phyloP scores from a whole-genome alignment of 2,888 invertebrate genomes.

The Apodemia zela region DNA sequence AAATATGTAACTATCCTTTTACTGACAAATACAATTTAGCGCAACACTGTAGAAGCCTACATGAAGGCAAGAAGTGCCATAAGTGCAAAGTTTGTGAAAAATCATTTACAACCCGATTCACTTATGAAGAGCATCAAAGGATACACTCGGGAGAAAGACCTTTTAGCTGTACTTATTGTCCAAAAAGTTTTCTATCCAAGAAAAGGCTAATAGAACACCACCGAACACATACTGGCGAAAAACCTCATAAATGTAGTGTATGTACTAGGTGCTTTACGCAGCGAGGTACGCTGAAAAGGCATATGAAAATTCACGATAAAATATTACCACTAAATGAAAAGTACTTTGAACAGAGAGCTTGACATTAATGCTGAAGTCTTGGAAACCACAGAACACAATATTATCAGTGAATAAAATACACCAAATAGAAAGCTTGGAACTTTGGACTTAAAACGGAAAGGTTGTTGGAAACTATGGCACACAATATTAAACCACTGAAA shows the following conservation, averaged over 20 bases:
- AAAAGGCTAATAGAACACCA: conserved; percentile 60
- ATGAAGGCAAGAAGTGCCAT: conserved; percentile 59
- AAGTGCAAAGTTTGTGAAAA: conserved; percentile 67
- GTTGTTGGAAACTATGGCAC: background rate
- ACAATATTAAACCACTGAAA: background rate
- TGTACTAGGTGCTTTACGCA: conserved; percentile 68
- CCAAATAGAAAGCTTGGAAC: too few relatives aligned
- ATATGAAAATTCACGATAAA: conserved; percentile 66
- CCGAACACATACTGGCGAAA: conserved; percentile 66
- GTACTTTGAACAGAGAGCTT: background rate
- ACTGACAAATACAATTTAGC: conserved; percentile 62
- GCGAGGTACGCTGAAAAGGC: conserved; percentile 62
- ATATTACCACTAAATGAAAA: conserved; percentile 22
- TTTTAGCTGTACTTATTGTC: conserved; percentile 53
- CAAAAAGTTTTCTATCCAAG: conserved; percentile 60
- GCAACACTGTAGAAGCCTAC: conserved; percentile 56
- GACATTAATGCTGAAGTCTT: background rate
- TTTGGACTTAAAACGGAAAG: too few relatives aligned
- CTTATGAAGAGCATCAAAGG: conserved; percentile 60
- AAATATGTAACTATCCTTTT: conserved; percentile 60
- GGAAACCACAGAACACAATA: background rate
- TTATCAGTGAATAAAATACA: too few relatives aligned
- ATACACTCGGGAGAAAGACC: conserved; percentile 69
- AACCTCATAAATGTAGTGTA: conserved; percentile 59
- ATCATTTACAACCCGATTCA: conserved; percentile 50